phyloP scores from a whole-genome alignment of 2,113 vertebrate species.

The Chelonoidis abingdonii region DNA sequence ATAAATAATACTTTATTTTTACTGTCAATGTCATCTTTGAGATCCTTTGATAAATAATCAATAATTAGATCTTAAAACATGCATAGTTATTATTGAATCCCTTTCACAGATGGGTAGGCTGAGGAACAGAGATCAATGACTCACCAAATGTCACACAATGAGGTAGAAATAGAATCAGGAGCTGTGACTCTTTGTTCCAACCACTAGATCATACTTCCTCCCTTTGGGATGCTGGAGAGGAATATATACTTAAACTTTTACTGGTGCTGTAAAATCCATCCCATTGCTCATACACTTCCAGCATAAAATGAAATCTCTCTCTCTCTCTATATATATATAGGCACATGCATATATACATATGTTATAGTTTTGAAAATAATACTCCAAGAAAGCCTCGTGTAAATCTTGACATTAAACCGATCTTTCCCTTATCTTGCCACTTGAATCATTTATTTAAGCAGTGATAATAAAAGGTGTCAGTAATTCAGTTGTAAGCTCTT shows the following conservation, averaged over 20 bases:
- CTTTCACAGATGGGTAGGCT: neutral
- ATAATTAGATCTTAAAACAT: neutral
- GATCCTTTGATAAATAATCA: neutral
- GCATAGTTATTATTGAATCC: neutral
- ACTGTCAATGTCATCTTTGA: neutral
- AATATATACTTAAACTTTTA: neutral
- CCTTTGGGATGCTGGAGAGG: neutral
- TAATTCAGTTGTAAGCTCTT: constrained; percentile 77
- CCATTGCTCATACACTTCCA: neutral
- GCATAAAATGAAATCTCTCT: neutral
- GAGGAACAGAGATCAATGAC: neutral
- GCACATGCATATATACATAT: neutral
- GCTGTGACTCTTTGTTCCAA: neutral
- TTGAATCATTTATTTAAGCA: constrained; percentile 87
- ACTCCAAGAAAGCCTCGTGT: constrained; percentile 31
- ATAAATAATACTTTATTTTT: neutral
- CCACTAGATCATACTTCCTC: neutral
- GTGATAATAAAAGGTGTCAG: constrained; percentile 86
- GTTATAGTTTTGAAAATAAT: constrained; percentile 47
- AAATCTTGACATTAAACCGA: constrained; percentile 75
- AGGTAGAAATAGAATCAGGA: neutral
- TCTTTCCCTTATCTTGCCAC: constrained; percentile 67
- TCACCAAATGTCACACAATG: fast-evolving
- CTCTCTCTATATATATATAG: too few relatives aligned
- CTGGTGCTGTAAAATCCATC: neutral